phyloP scores from a whole-genome alignment of 1,140 invertebrate species.

The Drosophila sp. region DNA sequence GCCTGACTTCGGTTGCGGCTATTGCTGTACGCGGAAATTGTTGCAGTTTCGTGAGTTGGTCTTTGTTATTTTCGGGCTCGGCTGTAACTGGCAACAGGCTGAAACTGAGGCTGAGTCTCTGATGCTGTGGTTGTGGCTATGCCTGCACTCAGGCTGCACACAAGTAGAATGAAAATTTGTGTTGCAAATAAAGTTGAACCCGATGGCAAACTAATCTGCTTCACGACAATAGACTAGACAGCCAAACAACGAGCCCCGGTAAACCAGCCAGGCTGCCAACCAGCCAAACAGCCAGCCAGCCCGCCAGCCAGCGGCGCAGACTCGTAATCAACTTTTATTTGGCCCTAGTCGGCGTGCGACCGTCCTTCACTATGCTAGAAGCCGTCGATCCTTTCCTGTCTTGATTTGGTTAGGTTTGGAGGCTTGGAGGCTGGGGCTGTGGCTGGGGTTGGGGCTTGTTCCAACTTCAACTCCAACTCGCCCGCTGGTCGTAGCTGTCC shows the following conservation, averaged over 20 bases:
- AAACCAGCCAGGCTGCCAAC: slow-evolving; percentile 33
- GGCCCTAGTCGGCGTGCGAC: slow-evolving; percentile 52
- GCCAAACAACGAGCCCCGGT: slow-evolving; percentile 43
- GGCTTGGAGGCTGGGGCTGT: slow-evolving; percentile 32
- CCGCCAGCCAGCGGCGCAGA: slow-evolving; percentile 52
- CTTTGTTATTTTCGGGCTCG: slow-evolving; percentile 45
- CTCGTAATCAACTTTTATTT: slow-evolving; percentile 79
- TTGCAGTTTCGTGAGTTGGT: slow-evolving; percentile 69
- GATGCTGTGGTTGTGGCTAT: slow-evolving; percentile 29
- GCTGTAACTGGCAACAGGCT: slow-evolving; percentile 27
- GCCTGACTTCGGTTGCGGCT: slow-evolving; percentile 52
- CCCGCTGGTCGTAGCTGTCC: slow-evolving; percentile 44
- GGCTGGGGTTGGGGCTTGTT: slow-evolving; percentile 47
- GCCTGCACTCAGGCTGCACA: slow-evolving; percentile 55
- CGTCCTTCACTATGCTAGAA: slow-evolving; percentile 72
- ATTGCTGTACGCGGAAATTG: slow-evolving; percentile 57
- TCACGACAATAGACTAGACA: slow-evolving; percentile 75
- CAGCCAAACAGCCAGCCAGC: slow-evolving; percentile 22
- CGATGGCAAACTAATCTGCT: slow-evolving; percentile 81
- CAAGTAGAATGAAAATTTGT: slow-evolving; percentile 80
- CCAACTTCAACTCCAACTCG: neutral
- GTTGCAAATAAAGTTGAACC: slow-evolving; percentile 81
- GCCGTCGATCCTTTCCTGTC: slow-evolving; percentile 69
- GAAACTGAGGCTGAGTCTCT: slow-evolving; percentile 30
- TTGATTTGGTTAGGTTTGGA: slow-evolving; percentile 42